Evolutionary conservation across 2,113 vertebrate species (phyloP).

Genomic region (Acanthochromis polyacanthus): DNA sequence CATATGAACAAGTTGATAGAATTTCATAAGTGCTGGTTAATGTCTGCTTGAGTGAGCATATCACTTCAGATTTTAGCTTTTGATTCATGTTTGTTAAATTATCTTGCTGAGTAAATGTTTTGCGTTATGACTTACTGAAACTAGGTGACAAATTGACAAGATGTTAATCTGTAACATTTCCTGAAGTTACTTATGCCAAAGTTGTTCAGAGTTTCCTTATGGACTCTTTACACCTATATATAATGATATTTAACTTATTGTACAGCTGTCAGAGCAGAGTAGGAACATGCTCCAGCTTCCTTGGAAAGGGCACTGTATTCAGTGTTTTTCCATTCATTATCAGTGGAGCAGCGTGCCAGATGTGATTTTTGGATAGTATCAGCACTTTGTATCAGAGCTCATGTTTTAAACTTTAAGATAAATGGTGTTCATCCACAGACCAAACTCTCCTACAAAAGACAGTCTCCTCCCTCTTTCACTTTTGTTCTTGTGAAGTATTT

Average conservation of each 20-base stretch:
- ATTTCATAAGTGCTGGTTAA: too few species aligned
- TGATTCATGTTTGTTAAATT: neutral
- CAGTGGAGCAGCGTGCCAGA: constrained; percentile 1
- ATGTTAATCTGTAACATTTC: neutral
- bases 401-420: neutral
- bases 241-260: neutral
- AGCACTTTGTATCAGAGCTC: neutral
- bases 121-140: neutral
- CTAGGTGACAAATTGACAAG: neutral
- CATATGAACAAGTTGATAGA: too few species aligned
- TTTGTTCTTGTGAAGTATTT: constrained; percentile 3
- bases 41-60: too few species aligned
- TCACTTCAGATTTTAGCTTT: too few species aligned
- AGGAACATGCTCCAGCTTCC: neutral
- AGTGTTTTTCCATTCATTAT: neutral
- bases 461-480: neutral
- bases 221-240: neutral
- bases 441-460: neutral
- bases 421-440: neutral
- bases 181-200: neutral
- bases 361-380: constrained; percentile 1
- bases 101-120: neutral
- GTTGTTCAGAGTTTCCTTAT: too few species aligned
- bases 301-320: neutral
- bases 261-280: neutral